These are phyloP conservation scores for Drosophila glabriapex DNA, from an alignment of 2,888 invertebrate species.

Conservation along the genomic window DNA sequence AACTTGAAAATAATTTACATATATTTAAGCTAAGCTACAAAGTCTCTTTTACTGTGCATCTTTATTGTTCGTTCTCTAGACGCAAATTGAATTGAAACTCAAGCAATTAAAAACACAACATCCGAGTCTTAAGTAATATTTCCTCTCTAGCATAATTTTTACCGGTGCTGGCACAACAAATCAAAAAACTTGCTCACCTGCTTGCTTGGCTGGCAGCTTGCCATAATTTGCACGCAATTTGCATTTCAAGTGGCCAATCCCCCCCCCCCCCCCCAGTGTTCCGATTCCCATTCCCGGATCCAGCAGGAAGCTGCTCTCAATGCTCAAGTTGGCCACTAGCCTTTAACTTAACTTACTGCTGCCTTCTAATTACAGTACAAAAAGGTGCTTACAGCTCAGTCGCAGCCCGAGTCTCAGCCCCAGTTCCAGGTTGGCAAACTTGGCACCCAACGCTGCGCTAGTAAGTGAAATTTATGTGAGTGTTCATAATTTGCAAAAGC, in stretches of 20 bases:
- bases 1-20: neutral
- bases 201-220: conserved; percentile 82
- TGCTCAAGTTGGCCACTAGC: conserved; percentile 66
- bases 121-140: conserved; percentile 60
- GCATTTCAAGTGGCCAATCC: conserved; percentile 90
- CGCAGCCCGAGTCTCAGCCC: conserved; percentile 19
- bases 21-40: neutral
- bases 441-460: conserved; percentile 54
- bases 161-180: conserved; percentile 43
- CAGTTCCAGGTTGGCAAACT: conserved; percentile 36
- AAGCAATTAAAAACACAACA: conserved; percentile 70
- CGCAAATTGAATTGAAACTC: conserved; percentile 67
- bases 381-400: conserved; percentile 63
- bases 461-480: conserved; percentile 75
- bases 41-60: neutral
- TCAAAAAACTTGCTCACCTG: conserved; percentile 66
- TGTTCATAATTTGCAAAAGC: conserved; percentile 73
- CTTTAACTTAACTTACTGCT: conserved; percentile 44
- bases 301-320: conserved; percentile 18
- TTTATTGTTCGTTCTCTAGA: neutral
- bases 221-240: conserved; percentile 86
- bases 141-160: conserved; percentile 47
- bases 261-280: conserved; percentile 10
- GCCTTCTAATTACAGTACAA: conserved; percentile 76
- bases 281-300: conserved; percentile 9